Percentiles rank a stretch among this genome's conserved stretches.
Evolutionary conservation across 2,797 vertebrate species (phyloP).

Genomic region (Phalloptychus januarius): DNA sequence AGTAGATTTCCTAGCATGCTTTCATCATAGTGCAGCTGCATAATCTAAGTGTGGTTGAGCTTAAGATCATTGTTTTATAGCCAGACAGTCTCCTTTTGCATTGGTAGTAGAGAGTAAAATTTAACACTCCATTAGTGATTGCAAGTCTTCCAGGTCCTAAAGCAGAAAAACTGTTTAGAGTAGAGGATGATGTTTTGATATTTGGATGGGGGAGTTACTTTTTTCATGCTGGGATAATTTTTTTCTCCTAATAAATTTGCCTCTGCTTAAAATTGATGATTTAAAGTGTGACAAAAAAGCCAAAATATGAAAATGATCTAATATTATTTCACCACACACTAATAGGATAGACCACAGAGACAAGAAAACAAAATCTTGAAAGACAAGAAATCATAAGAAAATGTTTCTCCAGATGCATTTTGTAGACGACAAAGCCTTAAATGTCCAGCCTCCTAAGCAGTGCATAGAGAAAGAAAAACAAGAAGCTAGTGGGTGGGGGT

Average conservation of each 20-base stretch:
- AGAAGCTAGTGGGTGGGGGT: conserved; percentile 67
- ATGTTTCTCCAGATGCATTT: conserved; percentile 54
- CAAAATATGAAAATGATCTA: not conserved
- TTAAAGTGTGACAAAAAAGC: not conserved
- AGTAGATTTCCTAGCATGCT: not conserved
- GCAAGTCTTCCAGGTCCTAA: not conserved
- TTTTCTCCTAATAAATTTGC: not conserved
- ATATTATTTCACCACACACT: not conserved
- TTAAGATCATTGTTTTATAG: not conserved
- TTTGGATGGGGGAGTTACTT: not conserved
- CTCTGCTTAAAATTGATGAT: not conserved
- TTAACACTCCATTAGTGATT: not conserved
- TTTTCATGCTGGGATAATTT: not conserved
- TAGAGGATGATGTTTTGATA: not conserved
- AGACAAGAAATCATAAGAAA: conserved; percentile 20
- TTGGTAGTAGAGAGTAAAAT: not conserved
- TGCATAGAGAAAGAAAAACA: conserved; percentile 11
- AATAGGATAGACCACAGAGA: not conserved
- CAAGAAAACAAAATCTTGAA: conserved; percentile 21
- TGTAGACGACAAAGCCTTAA: conserved; percentile 59
- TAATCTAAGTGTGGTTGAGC: not conserved
- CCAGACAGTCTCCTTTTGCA: not conserved
- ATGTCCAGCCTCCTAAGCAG: conserved; percentile 51
- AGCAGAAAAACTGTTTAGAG: not conserved
- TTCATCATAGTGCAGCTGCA: not conserved